Percentiles rank a stretch among this genome's conserved stretches.
Conservation (phyloP, 1,140 invertebrate genomes). For the Conopomorpha cramerella region DNA sequence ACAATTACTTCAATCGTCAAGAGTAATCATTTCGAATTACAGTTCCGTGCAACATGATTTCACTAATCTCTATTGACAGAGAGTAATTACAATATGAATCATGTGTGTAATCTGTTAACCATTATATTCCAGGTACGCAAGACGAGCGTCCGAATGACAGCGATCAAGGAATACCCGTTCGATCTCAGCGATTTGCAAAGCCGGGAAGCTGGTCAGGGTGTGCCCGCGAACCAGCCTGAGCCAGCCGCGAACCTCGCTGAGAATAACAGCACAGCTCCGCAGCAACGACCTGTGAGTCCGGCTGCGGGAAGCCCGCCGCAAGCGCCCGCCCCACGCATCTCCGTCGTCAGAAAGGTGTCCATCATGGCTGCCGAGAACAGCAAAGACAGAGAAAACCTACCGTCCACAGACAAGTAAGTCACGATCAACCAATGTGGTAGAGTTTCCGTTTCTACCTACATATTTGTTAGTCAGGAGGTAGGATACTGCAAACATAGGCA, state of each 20-base stretch:
- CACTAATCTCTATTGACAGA: too few relatives aligned
- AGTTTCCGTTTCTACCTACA: too few relatives aligned
- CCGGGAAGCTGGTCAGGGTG: slow-evolving; percentile 12
- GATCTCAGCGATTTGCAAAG: slow-evolving; percentile 48
- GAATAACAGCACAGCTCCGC: slow-evolving; percentile 10
- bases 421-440: too few relatives aligned
- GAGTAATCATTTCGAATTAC: too few relatives aligned
- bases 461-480: too few relatives aligned
- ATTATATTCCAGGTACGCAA: slow-evolving; percentile 40
- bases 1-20: too few relatives aligned
- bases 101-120: slow-evolving; percentile 1
- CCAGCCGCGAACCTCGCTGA: slow-evolving; percentile 6
- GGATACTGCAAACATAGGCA: too few relatives aligned
- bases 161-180: slow-evolving; percentile 58
- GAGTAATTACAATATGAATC: too few relatives aligned
- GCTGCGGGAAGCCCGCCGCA: slow-evolving; percentile 7
- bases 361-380: slow-evolving; percentile 46
- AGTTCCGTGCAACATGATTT: too few relatives aligned
- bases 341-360: slow-evolving; percentile 45
- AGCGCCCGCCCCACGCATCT: slow-evolving; percentile 1
- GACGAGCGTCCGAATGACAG: slow-evolving; percentile 52
- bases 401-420: too few relatives aligned
- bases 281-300: slow-evolving; percentile 8
- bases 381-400: slow-evolving; percentile 41
- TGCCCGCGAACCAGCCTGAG: slow-evolving; percentile 3